Conservation (phyloP, 2,797 vertebrate species). For the Salarias fasciatus region DNA sequence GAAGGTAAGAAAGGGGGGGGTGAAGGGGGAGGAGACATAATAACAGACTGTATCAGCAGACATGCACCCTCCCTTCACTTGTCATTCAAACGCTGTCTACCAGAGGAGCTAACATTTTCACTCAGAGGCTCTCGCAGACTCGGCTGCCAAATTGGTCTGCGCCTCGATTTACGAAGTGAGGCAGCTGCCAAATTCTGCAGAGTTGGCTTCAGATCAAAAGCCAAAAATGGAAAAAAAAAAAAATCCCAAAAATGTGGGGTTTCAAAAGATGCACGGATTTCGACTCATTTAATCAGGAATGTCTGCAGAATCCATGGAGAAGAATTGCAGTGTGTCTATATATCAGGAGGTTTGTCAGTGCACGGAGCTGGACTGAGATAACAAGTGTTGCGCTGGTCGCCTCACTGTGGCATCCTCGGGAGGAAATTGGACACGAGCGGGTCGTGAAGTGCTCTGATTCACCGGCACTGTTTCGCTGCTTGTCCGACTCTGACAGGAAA, state of each 20-base stretch:
- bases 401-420: not conserved
- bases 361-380: slow-evolving; percentile 31
- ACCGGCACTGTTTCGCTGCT: not conserved
- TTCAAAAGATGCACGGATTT: slow-evolving; percentile 54
- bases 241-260: slow-evolving; percentile 6
- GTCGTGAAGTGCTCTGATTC: slow-evolving; percentile 18
- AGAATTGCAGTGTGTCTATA: slow-evolving; percentile 20
- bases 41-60: slow-evolving; percentile 61
- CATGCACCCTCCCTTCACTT: slow-evolving; percentile 55
- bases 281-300: slow-evolving; percentile 50
- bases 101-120: slow-evolving; percentile 47
- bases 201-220: slow-evolving; percentile 62
- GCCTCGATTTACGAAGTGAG: slow-evolving; percentile 47
- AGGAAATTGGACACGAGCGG: slow-evolving; percentile 15
- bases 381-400: slow-evolving; percentile 5
- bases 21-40: slow-evolving; percentile 44
- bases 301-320: slow-evolving; percentile 22
- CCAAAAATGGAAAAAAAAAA: slow-evolving; percentile 7
- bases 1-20: slow-evolving; percentile 34
- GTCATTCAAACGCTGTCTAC: slow-evolving; percentile 68
- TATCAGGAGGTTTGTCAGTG: slow-evolving; percentile 35
- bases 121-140: slow-evolving; percentile 47
- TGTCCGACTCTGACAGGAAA: slow-evolving; percentile 18
- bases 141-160: slow-evolving; percentile 68
- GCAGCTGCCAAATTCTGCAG: slow-evolving; percentile 64